Percentiles rank a stretch among this genome's conserved stretches.
These are phyloP conservation scores for Drosophila gunungcola DNA, from an alignment of 1,140 invertebrate species.

Conservation along the genomic window DNA sequence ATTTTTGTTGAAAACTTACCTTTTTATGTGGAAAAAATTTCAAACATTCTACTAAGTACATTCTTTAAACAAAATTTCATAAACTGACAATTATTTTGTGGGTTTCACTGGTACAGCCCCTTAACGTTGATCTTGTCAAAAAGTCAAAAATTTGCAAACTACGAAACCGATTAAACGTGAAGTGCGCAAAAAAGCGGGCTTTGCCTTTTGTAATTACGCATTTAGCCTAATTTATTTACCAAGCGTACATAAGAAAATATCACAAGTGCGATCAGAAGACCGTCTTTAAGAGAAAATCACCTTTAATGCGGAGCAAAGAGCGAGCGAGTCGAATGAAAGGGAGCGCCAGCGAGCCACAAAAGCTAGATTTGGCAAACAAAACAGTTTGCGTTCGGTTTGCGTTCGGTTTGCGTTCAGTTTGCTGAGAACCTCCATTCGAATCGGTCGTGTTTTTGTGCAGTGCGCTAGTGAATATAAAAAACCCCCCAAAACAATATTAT, in stretches of 20 bases:
- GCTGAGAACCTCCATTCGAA: slow-evolving; percentile 1
- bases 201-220: slow-evolving; percentile 31
- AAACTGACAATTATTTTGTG: too few species aligned
- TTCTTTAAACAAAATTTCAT: too few species aligned
- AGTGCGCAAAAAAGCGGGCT: not conserved
- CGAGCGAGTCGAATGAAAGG: not conserved
- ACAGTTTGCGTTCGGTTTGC: not conserved
- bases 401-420: not conserved
- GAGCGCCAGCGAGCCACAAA: not conserved
- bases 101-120: too few species aligned
- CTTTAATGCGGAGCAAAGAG: not conserved
- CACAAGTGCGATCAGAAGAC: slow-evolving; percentile 3
- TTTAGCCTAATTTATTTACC: slow-evolving; percentile 29
- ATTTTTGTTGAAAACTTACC: too few species aligned
- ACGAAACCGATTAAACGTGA: too few species aligned
- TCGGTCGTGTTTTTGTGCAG: slow-evolving; percentile 15
- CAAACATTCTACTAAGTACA: too few species aligned
- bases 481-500: slow-evolving; percentile 10
- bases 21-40: too few species aligned
- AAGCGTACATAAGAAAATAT: slow-evolving; percentile 4
- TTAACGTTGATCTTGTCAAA: too few species aligned
- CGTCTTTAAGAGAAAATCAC: not conserved
- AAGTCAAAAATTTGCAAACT: too few species aligned
- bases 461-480: slow-evolving; percentile 9
- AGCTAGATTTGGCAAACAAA: slow-evolving; percentile 1